Conservation (phyloP, 2,797 vertebrate genomes). For the Melopsittacus undulatus region DNA sequence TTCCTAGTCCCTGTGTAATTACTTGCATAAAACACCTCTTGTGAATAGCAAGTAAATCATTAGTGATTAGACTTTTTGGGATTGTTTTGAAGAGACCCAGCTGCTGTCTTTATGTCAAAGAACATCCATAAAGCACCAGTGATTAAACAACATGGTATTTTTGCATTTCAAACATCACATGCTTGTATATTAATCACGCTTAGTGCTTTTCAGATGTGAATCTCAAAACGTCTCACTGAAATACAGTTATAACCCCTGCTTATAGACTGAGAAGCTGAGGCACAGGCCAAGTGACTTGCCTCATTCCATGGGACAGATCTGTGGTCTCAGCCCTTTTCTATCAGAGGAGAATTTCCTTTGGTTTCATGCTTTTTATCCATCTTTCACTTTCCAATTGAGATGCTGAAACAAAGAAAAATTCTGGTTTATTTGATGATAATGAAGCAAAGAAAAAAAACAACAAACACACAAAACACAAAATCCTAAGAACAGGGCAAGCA, state of each 20-base stretch:
- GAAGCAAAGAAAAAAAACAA: neutral
- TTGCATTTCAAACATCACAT: constrained; percentile 23
- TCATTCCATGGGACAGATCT: neutral
- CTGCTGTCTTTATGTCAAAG: constrained; percentile 62
- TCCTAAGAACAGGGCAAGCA: neutral
- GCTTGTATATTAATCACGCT: constrained; percentile 16
- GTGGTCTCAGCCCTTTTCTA: neutral
- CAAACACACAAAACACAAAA: neutral
- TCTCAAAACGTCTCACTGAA: neutral
- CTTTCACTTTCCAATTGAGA: neutral
- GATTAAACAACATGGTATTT: constrained; percentile 58
- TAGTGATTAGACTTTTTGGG: constrained; percentile 48
- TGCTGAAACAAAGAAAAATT: neutral
- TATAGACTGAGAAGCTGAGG: neutral
- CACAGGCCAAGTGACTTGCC: neutral
- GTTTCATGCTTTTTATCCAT: neutral
- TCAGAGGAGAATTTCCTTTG: neutral
- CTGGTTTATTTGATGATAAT: neutral
- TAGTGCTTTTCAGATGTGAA: constrained; percentile 32
- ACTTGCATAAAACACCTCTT: constrained; percentile 39
- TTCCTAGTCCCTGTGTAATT: constrained; percentile 41
- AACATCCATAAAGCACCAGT: constrained; percentile 42
- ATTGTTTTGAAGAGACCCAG: constrained; percentile 67
- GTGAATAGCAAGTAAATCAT: constrained; percentile 60
- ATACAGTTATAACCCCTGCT: neutral